Evolutionary conservation across 2,113 vertebrate species (phyloP).

Genomic region (Amblyornis subalaris): DNA sequence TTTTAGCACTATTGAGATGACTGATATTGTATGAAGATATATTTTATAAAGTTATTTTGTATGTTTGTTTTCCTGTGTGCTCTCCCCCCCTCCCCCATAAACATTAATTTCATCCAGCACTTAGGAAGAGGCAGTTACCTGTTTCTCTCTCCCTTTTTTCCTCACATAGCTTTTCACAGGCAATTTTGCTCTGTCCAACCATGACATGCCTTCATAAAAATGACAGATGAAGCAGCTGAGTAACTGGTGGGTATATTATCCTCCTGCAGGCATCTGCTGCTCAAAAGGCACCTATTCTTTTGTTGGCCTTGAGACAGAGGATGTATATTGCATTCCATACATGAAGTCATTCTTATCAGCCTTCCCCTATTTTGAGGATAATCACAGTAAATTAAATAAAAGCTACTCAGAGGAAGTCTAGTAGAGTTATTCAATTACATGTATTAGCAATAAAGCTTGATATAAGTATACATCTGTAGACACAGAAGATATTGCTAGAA

Average conservation of each 20-base stretch:
- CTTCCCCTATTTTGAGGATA: not conserved
- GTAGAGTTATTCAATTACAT: not conserved
- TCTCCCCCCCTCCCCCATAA: not conserved
- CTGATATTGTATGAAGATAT: not conserved
- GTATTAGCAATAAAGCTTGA: not conserved
- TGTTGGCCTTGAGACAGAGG: slow-evolving; percentile 4
- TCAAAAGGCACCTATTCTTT: slow-evolving; percentile 35
- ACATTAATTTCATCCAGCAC: slow-evolving; percentile 32
- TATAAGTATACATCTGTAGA: not conserved
- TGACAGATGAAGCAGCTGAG: slow-evolving; percentile 52
- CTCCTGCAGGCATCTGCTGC: slow-evolving; percentile 31
- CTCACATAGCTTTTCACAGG: slow-evolving; percentile 42
- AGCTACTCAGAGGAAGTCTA: not conserved
- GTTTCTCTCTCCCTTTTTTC: not conserved
- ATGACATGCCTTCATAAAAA: slow-evolving; percentile 56
- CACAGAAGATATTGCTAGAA: not conserved
- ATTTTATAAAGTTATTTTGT: slow-evolving; percentile 8
- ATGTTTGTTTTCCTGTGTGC: slow-evolving; percentile 6
- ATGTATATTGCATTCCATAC: not conserved
- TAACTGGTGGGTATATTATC: slow-evolving; percentile 48
- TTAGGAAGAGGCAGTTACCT: slow-evolving; percentile 14
- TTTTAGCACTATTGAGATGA: not conserved
- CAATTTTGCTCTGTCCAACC: slow-evolving; percentile 53
- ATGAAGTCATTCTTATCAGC: not conserved
- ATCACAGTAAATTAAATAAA: slow-evolving; percentile 4